Percentiles rank a stretch among this genome's conserved stretches.
phyloP scores from a whole-genome alignment of 2,888 invertebrate genomes.

The Cyclophora albipunctata region DNA sequence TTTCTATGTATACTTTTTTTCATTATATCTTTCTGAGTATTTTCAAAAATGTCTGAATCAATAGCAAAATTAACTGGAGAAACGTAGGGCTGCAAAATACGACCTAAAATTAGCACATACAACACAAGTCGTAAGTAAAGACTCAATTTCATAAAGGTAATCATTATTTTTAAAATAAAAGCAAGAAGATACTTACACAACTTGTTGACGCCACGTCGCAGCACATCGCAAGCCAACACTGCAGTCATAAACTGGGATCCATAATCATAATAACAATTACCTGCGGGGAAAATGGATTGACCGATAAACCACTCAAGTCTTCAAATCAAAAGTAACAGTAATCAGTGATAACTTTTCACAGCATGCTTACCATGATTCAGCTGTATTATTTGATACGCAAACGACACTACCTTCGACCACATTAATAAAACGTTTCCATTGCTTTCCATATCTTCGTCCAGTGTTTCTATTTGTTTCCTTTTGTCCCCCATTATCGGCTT shows the following conservation, averaged over 20 bases:
- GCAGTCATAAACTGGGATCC: slow-evolving; percentile 59
- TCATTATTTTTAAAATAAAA: too few species aligned
- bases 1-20: slow-evolving; percentile 30
- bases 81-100: slow-evolving; percentile 70
- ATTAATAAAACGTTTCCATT: slow-evolving; percentile 33
- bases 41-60: slow-evolving; percentile 28
- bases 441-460: slow-evolving; percentile 18
- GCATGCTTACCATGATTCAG: slow-evolving; percentile 47
- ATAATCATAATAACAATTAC: slow-evolving; percentile 61
- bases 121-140: slow-evolving; percentile 2
- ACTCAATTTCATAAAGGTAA: too few species aligned
- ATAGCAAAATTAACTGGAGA: slow-evolving; percentile 57
- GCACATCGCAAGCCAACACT: slow-evolving; percentile 56
- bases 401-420: slow-evolving; percentile 58
- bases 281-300: slow-evolving; percentile 23
- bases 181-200: slow-evolving; percentile 47
- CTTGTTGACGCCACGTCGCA: slow-evolving; percentile 49
- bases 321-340: slow-evolving; percentile 1
- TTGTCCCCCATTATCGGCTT: slow-evolving; percentile 5
- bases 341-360: too few species aligned
- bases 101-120: slow-evolving; percentile 57
- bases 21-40: slow-evolving; percentile 25
- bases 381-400: slow-evolving; percentile 55
- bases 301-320: not conserved
- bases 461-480: slow-evolving; percentile 8